phyloP scores from a whole-genome alignment of 2,888 invertebrate species.

The Phalangium opilio region DNA sequence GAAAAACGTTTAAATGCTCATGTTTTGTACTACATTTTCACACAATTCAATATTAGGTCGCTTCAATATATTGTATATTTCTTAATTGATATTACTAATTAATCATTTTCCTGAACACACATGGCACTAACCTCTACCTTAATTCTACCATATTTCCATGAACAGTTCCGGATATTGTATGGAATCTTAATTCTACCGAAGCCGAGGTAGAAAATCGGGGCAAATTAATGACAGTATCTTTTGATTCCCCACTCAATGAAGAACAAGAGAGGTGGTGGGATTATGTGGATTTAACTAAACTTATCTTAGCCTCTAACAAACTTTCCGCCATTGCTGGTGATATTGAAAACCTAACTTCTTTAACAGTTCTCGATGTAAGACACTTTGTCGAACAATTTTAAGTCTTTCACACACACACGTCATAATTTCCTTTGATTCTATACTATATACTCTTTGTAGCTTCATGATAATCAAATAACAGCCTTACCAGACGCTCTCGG shows the following conservation, averaged over 20 bases:
- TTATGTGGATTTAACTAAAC: constrained; percentile 53
- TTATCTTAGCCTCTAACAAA: constrained; percentile 42
- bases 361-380: constrained; percentile 34
- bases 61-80: no score
- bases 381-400: constrained; percentile 29
- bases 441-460: constrained; percentile 7
- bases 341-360: constrained; percentile 28
- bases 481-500: constrained; percentile 57
- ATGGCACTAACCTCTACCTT: no score
- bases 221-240: constrained; percentile 25
- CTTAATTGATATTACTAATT: no score
- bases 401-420: constrained; percentile 50
- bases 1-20: no score
- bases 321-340: constrained; percentile 28
- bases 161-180: constrained; percentile 31
- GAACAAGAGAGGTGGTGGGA: constrained; percentile 60
- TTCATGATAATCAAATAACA: constrained; percentile 42
- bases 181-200: constrained; percentile 33
- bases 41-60: no score
- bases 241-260: constrained; percentile 16
- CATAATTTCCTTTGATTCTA: constrained; percentile 1
- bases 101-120: no score
- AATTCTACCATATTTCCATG: no score
- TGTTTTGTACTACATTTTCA: no score
- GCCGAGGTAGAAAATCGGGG: constrained; percentile 27